These are phyloP conservation scores for Syritta pipiens DNA, from an alignment of 2,888 invertebrate genomes.

Conservation along the genomic window DNA sequence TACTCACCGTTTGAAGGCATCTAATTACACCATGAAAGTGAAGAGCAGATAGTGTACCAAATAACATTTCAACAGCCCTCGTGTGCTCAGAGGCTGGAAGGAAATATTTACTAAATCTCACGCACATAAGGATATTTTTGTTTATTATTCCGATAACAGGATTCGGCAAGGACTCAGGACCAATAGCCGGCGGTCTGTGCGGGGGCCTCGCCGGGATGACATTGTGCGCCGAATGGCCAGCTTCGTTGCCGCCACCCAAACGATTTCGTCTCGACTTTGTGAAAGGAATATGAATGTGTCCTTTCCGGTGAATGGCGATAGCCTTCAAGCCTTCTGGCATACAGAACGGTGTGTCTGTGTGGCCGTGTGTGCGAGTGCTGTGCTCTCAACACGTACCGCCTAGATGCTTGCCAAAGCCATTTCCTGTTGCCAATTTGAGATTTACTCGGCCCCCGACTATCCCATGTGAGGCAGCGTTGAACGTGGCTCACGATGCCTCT, in stretches of 20 bases:
- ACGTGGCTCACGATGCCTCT: slow-evolving; percentile 7
- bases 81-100: too few relatives aligned
- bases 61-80: too few relatives aligned
- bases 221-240: slow-evolving; percentile 21
- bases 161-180: slow-evolving; percentile 52
- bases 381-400: slow-evolving; percentile 58
- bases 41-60: too few relatives aligned
- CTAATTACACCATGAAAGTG: too few relatives aligned
- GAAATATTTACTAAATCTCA: slow-evolving; percentile 66
- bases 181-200: background rate
- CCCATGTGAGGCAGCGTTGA: slow-evolving; percentile 42
- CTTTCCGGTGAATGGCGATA: slow-evolving; percentile 43
- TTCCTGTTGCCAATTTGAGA: slow-evolving; percentile 66
- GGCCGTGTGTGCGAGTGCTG: slow-evolving; percentile 10
- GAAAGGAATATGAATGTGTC: slow-evolving; percentile 64
- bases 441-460: slow-evolving; percentile 34
- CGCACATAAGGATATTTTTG: slow-evolving; percentile 65
- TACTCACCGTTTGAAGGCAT: too few relatives aligned
- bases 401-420: slow-evolving; percentile 56
- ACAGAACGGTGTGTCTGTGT: too few relatives aligned
- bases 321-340: slow-evolving; percentile 41
- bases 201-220: background rate
- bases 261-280: slow-evolving; percentile 59
- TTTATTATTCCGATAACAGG: slow-evolving; percentile 67
- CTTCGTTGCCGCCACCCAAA: slow-evolving; percentile 38